Conservation (phyloP, 2,113 vertebrate species). For the Semicossyphus pulcher region DNA sequence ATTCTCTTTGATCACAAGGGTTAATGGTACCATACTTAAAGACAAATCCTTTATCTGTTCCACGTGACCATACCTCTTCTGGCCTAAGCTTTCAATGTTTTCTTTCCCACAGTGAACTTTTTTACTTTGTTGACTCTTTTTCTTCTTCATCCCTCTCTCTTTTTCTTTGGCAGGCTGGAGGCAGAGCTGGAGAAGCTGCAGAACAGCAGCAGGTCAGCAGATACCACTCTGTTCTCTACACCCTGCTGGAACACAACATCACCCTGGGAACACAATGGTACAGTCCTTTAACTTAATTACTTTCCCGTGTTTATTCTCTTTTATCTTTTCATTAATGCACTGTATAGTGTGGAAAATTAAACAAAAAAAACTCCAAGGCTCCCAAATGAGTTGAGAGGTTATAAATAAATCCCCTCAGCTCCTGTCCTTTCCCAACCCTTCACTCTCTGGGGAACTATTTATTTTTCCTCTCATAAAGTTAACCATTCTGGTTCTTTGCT, state of each 20-base stretch:
- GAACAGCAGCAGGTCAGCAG: slow-evolving; percentile 70
- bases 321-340: slow-evolving; percentile 15
- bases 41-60: neutral
- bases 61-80: neutral
- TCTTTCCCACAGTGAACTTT: neutral
- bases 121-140: neutral
- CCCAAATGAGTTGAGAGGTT: slow-evolving; percentile 14
- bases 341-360: slow-evolving; percentile 26
- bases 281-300: slow-evolving; percentile 20
- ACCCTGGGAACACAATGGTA: slow-evolving; percentile 81
- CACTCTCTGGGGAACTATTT: slow-evolving; percentile 15
- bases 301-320: slow-evolving; percentile 22
- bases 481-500: slow-evolving; percentile 21
- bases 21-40: too few species aligned
- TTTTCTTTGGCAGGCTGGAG: slow-evolving; percentile 78
- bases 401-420: slow-evolving; percentile 37
- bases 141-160: neutral
- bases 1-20: too few species aligned
- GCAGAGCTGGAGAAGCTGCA: slow-evolving; percentile 85
- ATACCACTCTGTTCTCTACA: slow-evolving; percentile 78
- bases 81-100: neutral
- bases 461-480: slow-evolving; percentile 28
- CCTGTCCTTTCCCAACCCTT: slow-evolving; percentile 16
- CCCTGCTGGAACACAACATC: slow-evolving; percentile 82
- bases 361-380: slow-evolving; percentile 20